Conservation (phyloP, 2,797 vertebrate species). For the Sphaeramia orbicularis region DNA sequence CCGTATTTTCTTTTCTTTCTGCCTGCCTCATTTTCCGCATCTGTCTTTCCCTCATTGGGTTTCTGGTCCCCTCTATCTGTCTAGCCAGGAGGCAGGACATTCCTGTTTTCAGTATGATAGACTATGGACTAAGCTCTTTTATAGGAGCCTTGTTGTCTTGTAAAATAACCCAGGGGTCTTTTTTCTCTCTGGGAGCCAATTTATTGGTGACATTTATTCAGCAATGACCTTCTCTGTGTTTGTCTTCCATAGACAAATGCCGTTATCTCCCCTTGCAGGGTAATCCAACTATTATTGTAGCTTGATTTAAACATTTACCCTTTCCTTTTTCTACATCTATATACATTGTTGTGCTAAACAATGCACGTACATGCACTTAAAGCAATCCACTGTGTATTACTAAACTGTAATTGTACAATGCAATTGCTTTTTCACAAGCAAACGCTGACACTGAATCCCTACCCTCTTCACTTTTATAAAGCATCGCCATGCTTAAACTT, state of each 20-base stretch:
- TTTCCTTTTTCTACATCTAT: slow-evolving; percentile 23
- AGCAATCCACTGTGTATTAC: slow-evolving; percentile 27
- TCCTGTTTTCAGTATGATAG: slow-evolving; percentile 69
- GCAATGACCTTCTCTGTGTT: slow-evolving; percentile 81
- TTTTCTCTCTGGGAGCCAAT: slow-evolving; percentile 66
- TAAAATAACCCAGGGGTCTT: slow-evolving; percentile 64
- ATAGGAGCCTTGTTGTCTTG: slow-evolving; percentile 77
- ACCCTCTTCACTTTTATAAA: slow-evolving; percentile 13
- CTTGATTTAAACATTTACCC: slow-evolving; percentile 72
- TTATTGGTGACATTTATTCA: slow-evolving; percentile 85
- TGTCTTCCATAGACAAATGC: slow-evolving; percentile 61
- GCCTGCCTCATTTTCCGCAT: slow-evolving; percentile 27
- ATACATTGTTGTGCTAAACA: slow-evolving; percentile 34
- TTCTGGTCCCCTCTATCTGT: slow-evolving; percentile 50
- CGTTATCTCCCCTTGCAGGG: slow-evolving; percentile 63
- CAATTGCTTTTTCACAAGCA: slow-evolving; percentile 13
- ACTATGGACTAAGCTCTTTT: slow-evolving; percentile 66
- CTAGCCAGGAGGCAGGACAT: slow-evolving; percentile 61
- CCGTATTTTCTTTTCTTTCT: slow-evolving; percentile 24
- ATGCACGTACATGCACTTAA: slow-evolving; percentile 26
- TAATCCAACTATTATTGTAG: slow-evolving; percentile 70
- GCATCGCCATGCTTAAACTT: slow-evolving; percentile 38
- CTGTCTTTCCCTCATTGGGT: slow-evolving; percentile 28
- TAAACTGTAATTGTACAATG: slow-evolving; percentile 21
- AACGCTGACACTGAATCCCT: background rate